Evolutionary conservation across 2,113 vertebrate species (phyloP), one percentile per base, ranked within the genome.

Genomic region (Sclerurus mexicanus): DNA sequence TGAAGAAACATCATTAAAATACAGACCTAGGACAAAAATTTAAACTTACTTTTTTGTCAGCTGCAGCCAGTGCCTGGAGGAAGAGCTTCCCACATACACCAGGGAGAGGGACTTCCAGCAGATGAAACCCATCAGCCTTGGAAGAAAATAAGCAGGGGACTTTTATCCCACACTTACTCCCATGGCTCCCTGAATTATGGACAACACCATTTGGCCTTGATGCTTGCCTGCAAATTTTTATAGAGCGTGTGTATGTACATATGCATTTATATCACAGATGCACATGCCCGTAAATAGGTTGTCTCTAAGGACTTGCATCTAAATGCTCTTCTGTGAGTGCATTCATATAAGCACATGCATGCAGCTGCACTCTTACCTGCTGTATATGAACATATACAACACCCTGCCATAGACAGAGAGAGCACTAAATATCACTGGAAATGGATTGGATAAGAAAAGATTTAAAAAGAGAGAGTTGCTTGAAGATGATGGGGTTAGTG

Each of bases 131-230:
- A n/a, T 42, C 15, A 58, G 9, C 14, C 30, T 47, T 1, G 2
- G 30, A 75, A 39, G 3, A 58, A 71, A 85, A 63, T 15, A 17
- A 73, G 0, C 2, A 0, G 15, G 4, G 14, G 18, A 47, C 14
- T 63, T 24, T 5, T 7, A 23, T 39, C 46, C n/a, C n/a, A 53
- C 15, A 12, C n/a, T 64, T 75, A 19, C 74, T 66, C 37, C 56
- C 24, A 22, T 13, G 52, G 39, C 25, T 90, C 37, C 52, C 50
- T 64, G n/a, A 68, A 78, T 78, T 78, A 53, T 55, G 66, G 31
- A 8, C n/a, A 18, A 10, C 14, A n/a, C 4, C 47, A 24, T 63
- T 78, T 40, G 50, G 14, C 35, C 39, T 68, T n/a, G 44, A 62
- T 0, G 2, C 22, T 52, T 0, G 0, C 39, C 40, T 33, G 76